Base-by-base conservation (phyloP, 2,797 vertebrate genomes). In the Neosilurus mollespiculum region DNA sequence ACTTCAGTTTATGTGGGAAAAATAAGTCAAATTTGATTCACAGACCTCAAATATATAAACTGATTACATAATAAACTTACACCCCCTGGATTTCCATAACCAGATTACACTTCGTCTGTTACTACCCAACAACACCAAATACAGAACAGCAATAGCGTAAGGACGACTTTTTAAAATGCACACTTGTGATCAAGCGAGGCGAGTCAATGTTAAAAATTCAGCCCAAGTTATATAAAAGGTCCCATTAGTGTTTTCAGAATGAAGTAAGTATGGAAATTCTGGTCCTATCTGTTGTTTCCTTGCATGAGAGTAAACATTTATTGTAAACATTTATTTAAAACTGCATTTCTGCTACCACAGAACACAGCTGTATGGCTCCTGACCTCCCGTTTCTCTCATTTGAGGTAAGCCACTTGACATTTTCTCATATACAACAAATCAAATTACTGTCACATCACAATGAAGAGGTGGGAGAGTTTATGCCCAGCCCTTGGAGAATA, bases 281-380 rank as follows among this genome's bases (percentile, higher is more conserved):
- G 49, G 9, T 43, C 24, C 7, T 67, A 56, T 26, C 34, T n/a
- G 22, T n/a, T 26, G 69, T 37, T 14, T 62, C 16, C 72, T 58
- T 75, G 24, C 54, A 56, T 58, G 56, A 16, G 7, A 66, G 61
- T 69, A 78, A 79, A 79, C 66, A 71, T n/a, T 77, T 12, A 75
- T 9, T 70, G 20, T 85, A 85, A 85, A 81, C 72, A 85, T 81
- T 85, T 79, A 85, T 22, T 37, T 62, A 20, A 77, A 81, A 59
- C n/a, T 56, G 22, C 64, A 77, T 85, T 77, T 70, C 64, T 76
- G 56, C 7, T 37, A 15, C 24, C 34, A 5, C 54, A 34, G 64
- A 71, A 51, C 34, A 75, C 53, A 56, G 61, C 56, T 77, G 54
- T 37, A 61, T 77, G 67, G 34, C 4, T n/a, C 34, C 62, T 53